Evolutionary conservation across 2,888 invertebrate genomes (phyloP).

Genomic region (Orgyia antiqua): DNA sequence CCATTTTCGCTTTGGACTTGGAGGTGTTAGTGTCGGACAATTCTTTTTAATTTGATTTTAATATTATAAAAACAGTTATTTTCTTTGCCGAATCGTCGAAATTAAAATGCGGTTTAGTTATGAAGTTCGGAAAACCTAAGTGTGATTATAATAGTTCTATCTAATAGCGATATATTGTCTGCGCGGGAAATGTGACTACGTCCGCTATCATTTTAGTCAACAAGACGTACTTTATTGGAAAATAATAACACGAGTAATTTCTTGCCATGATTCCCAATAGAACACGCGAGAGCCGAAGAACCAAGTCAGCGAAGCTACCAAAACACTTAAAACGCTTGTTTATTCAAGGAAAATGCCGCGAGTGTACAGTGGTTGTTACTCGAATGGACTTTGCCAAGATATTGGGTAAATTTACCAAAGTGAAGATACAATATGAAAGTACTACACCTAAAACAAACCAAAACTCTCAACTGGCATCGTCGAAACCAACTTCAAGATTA

Average conservation of each 20-base stretch:
- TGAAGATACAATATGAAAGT: conserved; percentile 69
- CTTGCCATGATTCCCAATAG: conserved; percentile 57
- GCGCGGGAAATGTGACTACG: conserved; percentile 75
- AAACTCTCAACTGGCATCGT: conserved; percentile 24
- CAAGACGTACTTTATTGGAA: conserved; percentile 23
- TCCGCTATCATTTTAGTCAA: conserved; percentile 34
- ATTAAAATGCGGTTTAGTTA: conserved; percentile 16
- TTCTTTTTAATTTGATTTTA: conserved; percentile 31
- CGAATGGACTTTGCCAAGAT: conserved; percentile 74
- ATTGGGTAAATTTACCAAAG: conserved; percentile 70
- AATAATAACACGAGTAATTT: conserved; percentile 16
- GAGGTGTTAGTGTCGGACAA: conserved; percentile 32
- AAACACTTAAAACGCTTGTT: conserved; percentile 59
- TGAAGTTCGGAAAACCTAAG: conserved; percentile 15
- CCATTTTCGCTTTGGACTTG: conserved; percentile 57
- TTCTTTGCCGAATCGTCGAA: conserved; percentile 8
- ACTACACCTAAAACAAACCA: conserved; percentile 46
- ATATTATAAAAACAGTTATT: conserved; percentile 21
- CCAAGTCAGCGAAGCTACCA: conserved; percentile 46
- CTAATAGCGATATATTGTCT: conserved; percentile 37
- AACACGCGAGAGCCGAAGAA: conserved; percentile 45
- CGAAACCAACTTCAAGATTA: conserved; percentile 45
- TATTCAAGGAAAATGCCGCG: conserved; percentile 65
- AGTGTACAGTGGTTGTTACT: conserved; percentile 64
- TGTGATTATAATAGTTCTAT: conserved; percentile 20